Conservation (phyloP, 2,888 invertebrate species). For the Deilephila porcellus region DNA sequence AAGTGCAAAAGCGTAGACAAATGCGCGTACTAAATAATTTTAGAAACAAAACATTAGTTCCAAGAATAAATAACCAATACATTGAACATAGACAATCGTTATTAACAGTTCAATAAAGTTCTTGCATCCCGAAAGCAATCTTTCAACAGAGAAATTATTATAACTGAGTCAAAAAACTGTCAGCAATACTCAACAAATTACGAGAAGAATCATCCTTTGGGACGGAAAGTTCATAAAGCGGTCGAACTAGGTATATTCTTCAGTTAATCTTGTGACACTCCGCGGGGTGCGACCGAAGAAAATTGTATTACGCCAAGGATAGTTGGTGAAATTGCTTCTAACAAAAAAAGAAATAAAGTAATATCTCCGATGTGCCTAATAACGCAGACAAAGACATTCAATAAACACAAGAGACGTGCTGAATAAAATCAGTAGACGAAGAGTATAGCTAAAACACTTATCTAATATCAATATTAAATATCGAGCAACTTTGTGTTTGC, state of each 20-base stretch:
- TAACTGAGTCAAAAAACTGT: constrained; percentile 41
- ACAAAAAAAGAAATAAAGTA: constrained; percentile 61
- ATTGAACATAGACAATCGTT: not conserved
- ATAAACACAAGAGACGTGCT: constrained; percentile 37
- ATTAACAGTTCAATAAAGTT: not conserved
- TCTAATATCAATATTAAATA: not conserved
- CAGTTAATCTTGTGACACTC: constrained; percentile 57
- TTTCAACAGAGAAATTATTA: constrained; percentile 9
- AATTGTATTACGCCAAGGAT: constrained; percentile 66
- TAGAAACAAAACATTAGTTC: not conserved
- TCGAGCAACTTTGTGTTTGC: not conserved
- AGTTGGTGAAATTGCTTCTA: constrained; percentile 63
- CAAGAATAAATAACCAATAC: not conserved
- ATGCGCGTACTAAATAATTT: not conserved
- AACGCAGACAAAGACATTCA: constrained; percentile 52
- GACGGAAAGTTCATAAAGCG: constrained; percentile 57
- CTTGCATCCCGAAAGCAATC: constrained; percentile 2
- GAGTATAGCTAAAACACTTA: not conserved
- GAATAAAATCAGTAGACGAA: constrained; percentile 5
- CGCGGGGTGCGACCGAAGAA: constrained; percentile 54
- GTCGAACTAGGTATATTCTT: constrained; percentile 45
- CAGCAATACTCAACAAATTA: constrained; percentile 51
- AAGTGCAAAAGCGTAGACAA: too few relatives aligned
- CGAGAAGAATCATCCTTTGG: constrained; percentile 52
- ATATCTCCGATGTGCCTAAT: constrained; percentile 57